These are phyloP conservation scores for Pteropus alecto DNA, from an alignment of 2,113 vertebrate genomes.

Conservation along the genomic window DNA sequence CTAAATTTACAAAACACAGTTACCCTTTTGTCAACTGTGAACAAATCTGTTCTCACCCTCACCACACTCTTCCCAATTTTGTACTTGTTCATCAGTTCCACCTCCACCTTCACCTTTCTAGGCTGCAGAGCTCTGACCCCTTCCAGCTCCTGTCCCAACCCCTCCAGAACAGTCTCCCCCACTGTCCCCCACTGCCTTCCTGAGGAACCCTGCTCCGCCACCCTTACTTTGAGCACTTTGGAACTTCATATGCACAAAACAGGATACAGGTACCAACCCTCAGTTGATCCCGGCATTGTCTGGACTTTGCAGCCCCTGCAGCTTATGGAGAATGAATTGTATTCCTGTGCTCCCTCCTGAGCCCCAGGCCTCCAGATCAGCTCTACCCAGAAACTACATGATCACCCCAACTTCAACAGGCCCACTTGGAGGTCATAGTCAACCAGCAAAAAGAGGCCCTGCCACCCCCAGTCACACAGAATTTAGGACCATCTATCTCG, in stretches of 20 bases:
- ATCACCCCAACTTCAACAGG: not conserved
- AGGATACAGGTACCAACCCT: not conserved
- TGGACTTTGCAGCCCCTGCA: not conserved
- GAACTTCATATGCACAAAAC: not conserved
- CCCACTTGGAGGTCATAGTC: not conserved
- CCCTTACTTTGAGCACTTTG: not conserved
- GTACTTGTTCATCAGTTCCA: not conserved
- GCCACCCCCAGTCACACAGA: too few species aligned
- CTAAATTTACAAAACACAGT: not conserved
- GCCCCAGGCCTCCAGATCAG: not conserved
- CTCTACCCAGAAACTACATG: not conserved
- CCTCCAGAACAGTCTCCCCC: not conserved
- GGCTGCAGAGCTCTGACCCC: not conserved
- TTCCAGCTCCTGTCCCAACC: not conserved
- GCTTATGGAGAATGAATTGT: not conserved
- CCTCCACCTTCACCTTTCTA: not conserved
- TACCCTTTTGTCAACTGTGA: not conserved
- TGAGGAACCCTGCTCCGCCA: rapidly evolving
- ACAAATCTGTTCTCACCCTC: not conserved
- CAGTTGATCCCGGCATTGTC: not conserved
- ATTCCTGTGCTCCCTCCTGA: not conserved
- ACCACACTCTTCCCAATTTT: not conserved
- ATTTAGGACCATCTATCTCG: not conserved
- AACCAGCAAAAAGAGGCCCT: not conserved
- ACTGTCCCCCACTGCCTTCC: not conserved